Evolutionary conservation across 2,888 invertebrate genomes (phyloP).

Genomic region (Drosophila mettleri): DNA sequence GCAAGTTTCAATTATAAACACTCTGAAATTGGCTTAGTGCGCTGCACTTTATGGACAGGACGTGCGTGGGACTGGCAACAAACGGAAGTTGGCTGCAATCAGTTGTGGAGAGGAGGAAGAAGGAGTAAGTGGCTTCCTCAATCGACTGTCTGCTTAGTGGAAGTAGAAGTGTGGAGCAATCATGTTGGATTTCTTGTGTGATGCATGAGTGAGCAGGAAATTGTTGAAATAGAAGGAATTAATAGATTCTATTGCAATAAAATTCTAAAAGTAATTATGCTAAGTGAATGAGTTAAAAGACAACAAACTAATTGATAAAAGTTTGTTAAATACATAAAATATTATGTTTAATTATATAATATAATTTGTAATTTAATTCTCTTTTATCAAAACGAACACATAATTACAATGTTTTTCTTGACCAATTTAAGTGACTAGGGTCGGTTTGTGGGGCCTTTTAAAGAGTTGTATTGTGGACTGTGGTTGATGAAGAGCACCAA

Average conservation of each 20-base stretch:
- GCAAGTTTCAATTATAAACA: constrained; percentile 66
- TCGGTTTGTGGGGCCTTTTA: constrained; percentile 29
- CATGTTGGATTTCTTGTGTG: constrained; percentile 3
- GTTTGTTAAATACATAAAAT: neutral
- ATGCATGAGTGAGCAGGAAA: constrained; percentile 4
- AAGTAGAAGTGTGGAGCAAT: constrained; percentile 15
- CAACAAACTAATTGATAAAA: neutral
- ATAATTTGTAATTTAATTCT: no score
- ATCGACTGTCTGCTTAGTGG: neutral
- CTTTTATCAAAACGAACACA: no score
- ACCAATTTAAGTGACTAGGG: constrained; percentile 25
- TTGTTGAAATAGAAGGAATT: constrained; percentile 1
- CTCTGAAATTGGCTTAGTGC: constrained; percentile 60
- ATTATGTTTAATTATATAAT: no score
- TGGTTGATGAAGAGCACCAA: neutral
- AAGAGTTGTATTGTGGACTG: constrained; percentile 13
- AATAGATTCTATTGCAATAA: neutral
- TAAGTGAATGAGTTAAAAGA: neutral
- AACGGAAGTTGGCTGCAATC: constrained; percentile 47
- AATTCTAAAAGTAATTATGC: neutral
- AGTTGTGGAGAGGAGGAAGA: neutral
- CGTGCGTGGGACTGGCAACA: constrained; percentile 54
- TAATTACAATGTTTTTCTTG: constrained; percentile 22
- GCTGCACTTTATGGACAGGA: constrained; percentile 56
- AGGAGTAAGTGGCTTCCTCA: neutral